Evolutionary conservation across 2,113 vertebrate genomes (phyloP), one percentile per base, ranked within the genome.

Genomic region (Girardinichthys multiradiatus): DNA sequence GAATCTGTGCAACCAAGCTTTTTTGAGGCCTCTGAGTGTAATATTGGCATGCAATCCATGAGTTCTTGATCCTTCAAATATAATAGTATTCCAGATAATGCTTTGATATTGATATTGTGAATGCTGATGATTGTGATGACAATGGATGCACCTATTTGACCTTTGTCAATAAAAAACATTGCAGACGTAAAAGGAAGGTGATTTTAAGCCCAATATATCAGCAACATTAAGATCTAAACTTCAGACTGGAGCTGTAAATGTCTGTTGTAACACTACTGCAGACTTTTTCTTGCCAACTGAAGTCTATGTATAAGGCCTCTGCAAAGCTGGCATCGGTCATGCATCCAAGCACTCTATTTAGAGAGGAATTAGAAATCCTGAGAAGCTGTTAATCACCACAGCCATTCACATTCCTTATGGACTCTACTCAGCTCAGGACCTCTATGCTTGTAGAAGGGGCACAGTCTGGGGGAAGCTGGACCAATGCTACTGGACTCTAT

Each of bases 341-440:
- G 74, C 33, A 39, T 82, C 85, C 81, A 84, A 79, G 85, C 77
- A 64, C 71, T 75, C 81, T 77, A 85, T 87, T 90, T 89, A 88
- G 72, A 70, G 59, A 68, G 81, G 87, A 89, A 90, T 85, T 91
- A 90, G 73, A 91, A 86, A 88, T 84, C 87, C 80, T 80, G 80
- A 90, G 87, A 81, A 89, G 82, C 81, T 90, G 84, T 89, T 91
- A 90, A 92, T 90, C 87, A 86, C 86, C 81, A 66, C 87, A 84
- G 86, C 82, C 83, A 79, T 87, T 89, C 85, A 84, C 83, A 89
- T 90, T 91, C 88, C 84, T 57, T 82, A 89, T 77, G 86, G 80
- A 79, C 79, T 77, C 78, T 74, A 57, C 73, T 80, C 64, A 70
- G 82, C 84, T 78, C 76, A 29, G 85, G 86, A 90, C 77, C 67